A percentile compares a stretch with the other conserved stretches of the same genome.
phyloP scores from a whole-genome alignment of 2,797 vertebrate genomes.

The Manis crassicaudata region DNA sequence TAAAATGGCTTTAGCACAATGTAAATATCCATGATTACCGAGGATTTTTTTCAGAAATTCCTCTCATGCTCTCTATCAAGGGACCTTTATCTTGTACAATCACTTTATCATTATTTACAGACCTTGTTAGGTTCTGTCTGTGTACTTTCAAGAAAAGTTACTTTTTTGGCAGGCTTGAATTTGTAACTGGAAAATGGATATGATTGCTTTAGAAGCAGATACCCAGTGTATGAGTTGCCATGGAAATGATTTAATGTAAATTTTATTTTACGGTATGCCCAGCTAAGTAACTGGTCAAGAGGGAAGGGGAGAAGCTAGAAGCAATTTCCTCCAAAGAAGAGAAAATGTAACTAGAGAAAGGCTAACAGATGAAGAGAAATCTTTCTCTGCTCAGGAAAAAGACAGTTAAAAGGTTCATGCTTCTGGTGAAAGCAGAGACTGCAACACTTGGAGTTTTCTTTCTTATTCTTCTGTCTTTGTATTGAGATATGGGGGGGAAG shows the following conservation, averaged over 20 bases:
- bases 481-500: background rate
- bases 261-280: conserved; percentile 53
- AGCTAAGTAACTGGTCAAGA: conserved; percentile 57
- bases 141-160: conserved; percentile 59
- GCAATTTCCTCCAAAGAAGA: conserved; percentile 47
- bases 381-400: conserved; percentile 27
- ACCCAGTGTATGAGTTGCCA: conserved; percentile 46
- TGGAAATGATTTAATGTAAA: conserved; percentile 63
- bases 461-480: background rate
- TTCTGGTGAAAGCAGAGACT: background rate
- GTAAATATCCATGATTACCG: background rate
- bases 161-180: conserved; percentile 33
- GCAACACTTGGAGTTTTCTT: background rate
- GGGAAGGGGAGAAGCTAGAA: conserved; percentile 36
- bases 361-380: background rate
- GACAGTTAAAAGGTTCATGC: background rate
- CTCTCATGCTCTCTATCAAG: background rate
- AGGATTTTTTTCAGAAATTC: background rate
- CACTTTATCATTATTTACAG: background rate
- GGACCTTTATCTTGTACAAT: background rate
- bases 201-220: conserved; percentile 27
- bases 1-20: background rate
- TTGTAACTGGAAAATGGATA: conserved; percentile 33
- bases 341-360: background rate
- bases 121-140: conserved; percentile 2